These are phyloP conservation scores for Calyptomena viridis DNA, from an alignment of 2,113 vertebrate species.

Conservation along the genomic window DNA sequence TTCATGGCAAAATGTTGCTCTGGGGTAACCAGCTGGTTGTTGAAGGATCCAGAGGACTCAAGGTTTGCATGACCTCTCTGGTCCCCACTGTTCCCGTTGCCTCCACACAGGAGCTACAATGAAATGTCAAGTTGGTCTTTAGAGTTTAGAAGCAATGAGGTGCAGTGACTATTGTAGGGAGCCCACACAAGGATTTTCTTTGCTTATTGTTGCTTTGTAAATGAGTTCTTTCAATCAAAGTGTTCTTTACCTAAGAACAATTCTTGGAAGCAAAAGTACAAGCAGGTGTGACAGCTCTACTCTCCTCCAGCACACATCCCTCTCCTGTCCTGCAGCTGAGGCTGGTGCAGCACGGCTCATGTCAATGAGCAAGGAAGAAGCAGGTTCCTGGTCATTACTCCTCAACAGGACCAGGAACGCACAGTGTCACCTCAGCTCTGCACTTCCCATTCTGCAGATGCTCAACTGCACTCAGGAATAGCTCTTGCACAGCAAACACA, in stretches of 20 bases:
- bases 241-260: neutral
- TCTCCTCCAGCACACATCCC: neutral
- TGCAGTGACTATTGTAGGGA: neutral
- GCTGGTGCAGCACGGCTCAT: neutral
- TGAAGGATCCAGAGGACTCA: neutral
- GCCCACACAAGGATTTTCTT: neutral
- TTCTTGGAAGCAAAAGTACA: neutral
- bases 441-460: neutral
- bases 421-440: neutral
- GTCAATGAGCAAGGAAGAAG: neutral
- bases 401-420: neutral
- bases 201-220: neutral
- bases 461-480: rapidly evolving
- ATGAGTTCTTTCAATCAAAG: neutral
- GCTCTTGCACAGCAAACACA: neutral
- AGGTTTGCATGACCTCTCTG: neutral
- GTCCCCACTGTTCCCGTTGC: neutral
- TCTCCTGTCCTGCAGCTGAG: neutral
- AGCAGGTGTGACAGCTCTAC: neutral
- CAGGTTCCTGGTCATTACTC: neutral
- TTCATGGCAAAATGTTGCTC: neutral
- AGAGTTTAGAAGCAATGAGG: neutral
- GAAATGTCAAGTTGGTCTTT: slow-evolving; percentile 10
- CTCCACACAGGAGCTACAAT: neutral
- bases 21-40: neutral